Conservation (phyloP, 2,888 invertebrate species). For the Arrhopalites spinosus region DNA sequence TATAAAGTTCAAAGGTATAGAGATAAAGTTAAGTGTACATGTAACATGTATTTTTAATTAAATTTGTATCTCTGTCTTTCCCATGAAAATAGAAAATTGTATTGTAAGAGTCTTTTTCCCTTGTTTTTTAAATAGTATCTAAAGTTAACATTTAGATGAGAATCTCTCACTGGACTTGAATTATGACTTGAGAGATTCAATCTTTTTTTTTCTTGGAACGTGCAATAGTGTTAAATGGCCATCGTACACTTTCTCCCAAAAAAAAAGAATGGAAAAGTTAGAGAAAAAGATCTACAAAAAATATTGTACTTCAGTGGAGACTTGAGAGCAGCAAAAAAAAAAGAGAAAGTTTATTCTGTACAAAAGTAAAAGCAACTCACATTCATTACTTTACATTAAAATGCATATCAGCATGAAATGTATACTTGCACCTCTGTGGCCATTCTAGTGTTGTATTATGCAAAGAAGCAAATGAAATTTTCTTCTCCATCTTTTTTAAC, state of each 20-base stretch:
- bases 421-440: constrained; percentile 8
- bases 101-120: no score
- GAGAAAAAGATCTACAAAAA: background rate
- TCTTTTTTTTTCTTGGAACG: background rate
- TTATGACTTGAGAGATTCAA: constrained; percentile 13
- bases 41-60: no score
- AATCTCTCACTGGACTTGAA: background rate
- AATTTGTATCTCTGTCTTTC: no score
- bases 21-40: no score
- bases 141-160: no score
- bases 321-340: background rate
- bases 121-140: no score
- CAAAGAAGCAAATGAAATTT: constrained; percentile 39
- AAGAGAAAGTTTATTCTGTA: background rate
- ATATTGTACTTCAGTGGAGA: background rate
- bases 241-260: background rate
- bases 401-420: background rate
- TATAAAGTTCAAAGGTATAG: no score
- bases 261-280: background rate
- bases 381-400: constrained; percentile 1
- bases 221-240: no score
- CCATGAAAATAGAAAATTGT: no score
- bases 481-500: constrained; percentile 17
- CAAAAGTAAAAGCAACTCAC: constrained; percentile 11
- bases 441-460: constrained; percentile 30